Percentiles rank a stretch among this genome's conserved stretches.
phyloP scores from a whole-genome alignment of 2,113 vertebrate species.

The Larimichthys polyactis region DNA sequence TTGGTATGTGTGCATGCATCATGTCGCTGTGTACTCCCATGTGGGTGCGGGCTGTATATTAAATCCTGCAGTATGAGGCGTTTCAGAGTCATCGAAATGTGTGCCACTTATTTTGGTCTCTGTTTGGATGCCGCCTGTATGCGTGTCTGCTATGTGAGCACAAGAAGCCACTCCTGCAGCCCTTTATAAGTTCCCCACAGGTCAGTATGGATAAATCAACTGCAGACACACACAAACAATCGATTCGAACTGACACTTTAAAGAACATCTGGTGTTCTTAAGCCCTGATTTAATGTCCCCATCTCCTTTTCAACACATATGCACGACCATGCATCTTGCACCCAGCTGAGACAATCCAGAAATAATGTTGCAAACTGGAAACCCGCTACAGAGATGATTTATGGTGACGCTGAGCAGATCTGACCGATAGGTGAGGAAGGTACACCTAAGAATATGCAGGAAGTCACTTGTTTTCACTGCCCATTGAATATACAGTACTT shows the following conservation, averaged over 20 bases:
- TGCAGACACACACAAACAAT: conserved; percentile 13
- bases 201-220: conserved; percentile 11
- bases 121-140: background rate
- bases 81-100: background rate
- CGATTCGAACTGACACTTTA: conserved; percentile 11
- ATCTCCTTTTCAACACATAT: background rate
- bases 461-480: background rate
- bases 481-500: too few relatives aligned
- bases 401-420: background rate
- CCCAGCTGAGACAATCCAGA: conserved; percentile 33
- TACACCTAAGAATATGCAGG: background rate
- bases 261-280: conserved; percentile 48
- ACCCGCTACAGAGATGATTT: conserved; percentile 12
- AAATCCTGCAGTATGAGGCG: background rate
- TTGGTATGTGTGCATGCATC: background rate
- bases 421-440: background rate
- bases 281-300: conserved; percentile 36
- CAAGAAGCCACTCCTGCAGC: background rate
- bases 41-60: conserved; percentile 15
- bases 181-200: background rate
- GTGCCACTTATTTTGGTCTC: too few relatives aligned
- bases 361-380: conserved; percentile 8
- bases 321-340: conserved; percentile 4
- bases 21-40: background rate
- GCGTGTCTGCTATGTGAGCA: conserved; percentile 5